Evolutionary conservation across 2,797 vertebrate species (phyloP).

Genomic region (Cetoscarus ocellatus): DNA sequence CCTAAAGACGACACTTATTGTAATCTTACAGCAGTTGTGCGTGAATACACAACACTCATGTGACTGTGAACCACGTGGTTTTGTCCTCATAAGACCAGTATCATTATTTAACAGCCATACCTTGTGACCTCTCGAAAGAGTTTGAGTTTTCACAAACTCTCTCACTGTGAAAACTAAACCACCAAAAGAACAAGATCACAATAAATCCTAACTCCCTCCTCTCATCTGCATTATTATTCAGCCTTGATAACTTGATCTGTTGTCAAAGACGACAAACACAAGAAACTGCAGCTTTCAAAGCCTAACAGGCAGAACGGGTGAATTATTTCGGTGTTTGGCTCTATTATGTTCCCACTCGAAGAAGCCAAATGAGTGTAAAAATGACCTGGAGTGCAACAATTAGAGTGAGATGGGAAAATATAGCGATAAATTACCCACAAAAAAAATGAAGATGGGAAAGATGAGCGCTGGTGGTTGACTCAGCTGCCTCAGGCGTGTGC

Average conservation of each 20-base stretch:
- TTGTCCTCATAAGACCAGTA: too few relatives aligned
- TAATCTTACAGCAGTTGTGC: too few relatives aligned
- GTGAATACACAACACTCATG: too few relatives aligned
- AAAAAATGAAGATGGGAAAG: slow-evolving; percentile 12
- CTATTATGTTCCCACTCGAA: slow-evolving; percentile 4
- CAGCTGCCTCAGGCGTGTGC: slow-evolving; percentile 36
- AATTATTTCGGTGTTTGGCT: slow-evolving; percentile 23
- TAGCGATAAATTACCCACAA: slow-evolving; percentile 3
- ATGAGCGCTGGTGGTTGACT: slow-evolving; percentile 34
- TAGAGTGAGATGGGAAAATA: slow-evolving; percentile 11
- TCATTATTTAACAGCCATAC: too few relatives aligned
- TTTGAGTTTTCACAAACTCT: too few relatives aligned
- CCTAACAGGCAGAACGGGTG: slow-evolving; percentile 11
- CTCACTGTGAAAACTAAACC: slow-evolving; percentile 34
- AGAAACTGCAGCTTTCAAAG: slow-evolving; percentile 33
- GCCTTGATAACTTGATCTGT: slow-evolving; percentile 14
- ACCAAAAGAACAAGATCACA: slow-evolving; percentile 28
- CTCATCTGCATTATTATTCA: slow-evolving; percentile 18
- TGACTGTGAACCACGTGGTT: too few relatives aligned
- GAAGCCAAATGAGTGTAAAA: slow-evolving; percentile 3
- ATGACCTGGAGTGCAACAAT: slow-evolving; percentile 20
- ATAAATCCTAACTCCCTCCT: slow-evolving; percentile 14
- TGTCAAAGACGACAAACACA: slow-evolving; percentile 28
- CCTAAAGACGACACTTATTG: too few relatives aligned
- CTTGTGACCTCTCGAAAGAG: too few relatives aligned